Conservation (phyloP, 1,140 invertebrate species). For the Camponotus vicinus region DNA sequence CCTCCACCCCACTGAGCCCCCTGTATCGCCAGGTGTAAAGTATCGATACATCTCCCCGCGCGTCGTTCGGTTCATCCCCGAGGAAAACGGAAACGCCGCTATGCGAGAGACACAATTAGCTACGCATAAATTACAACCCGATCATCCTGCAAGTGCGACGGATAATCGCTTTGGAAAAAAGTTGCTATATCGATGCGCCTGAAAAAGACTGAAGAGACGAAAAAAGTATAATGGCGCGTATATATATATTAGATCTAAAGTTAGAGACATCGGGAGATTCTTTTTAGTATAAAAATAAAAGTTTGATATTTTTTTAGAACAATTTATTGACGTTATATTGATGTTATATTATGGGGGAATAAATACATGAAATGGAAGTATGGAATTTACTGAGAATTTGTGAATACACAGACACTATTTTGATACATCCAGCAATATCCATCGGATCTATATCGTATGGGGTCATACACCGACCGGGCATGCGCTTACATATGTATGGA, state of each 20-base stretch:
- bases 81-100: conserved; percentile 34
- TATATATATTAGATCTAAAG: background rate
- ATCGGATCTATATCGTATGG: background rate
- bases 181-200: background rate
- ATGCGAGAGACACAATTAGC: conserved; percentile 57
- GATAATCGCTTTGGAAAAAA: conserved; percentile 47
- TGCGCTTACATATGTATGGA: background rate
- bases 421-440: background rate
- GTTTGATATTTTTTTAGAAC: background rate
- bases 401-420: background rate
- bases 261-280: background rate
- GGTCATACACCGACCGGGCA: background rate
- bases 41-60: conserved; percentile 50
- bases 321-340: no score
- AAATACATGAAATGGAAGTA: background rate
- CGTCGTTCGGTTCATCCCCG: background rate
- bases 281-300: background rate
- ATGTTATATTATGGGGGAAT: no score
- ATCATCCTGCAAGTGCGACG: background rate
- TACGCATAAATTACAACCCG: conserved; percentile 52
- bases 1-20: background rate
- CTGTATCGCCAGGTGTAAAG: conserved; percentile 38
- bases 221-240: no score
- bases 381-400: background rate
- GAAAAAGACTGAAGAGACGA: background rate